Percentiles rank a stretch among this genome's conserved stretches.
phyloP scores from a whole-genome alignment of 2,888 invertebrate genomes.

The Sphaerophoria rueppellii region DNA sequence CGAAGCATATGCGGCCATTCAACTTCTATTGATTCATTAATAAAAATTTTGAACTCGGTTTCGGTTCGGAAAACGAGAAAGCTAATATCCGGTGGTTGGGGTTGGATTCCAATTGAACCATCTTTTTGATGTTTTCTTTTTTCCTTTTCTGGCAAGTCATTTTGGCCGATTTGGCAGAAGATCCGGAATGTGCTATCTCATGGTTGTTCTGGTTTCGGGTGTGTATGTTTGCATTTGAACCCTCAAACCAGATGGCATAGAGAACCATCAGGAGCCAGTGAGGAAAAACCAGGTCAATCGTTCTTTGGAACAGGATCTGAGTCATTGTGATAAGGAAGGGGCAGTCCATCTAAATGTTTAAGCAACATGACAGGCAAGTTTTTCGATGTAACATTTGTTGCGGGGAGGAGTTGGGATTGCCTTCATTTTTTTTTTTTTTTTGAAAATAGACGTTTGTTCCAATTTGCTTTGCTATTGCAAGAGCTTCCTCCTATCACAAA shows the following conservation, averaged over 20 bases:
- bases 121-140: too few species aligned
- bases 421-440: too few species aligned
- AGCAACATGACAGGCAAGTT: slow-evolving; percentile 47
- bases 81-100: slow-evolving; percentile 49
- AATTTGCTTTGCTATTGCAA: too few species aligned
- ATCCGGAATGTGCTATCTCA: slow-evolving; percentile 10
- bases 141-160: slow-evolving; percentile 18
- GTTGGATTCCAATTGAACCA: neutral
- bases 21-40: too few species aligned
- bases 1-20: too few species aligned
- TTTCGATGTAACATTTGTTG: slow-evolving; percentile 13
- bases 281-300: slow-evolving; percentile 48
- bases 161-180: slow-evolving; percentile 27
- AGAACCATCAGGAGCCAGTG: neutral
- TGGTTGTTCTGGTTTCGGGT: neutral
- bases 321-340: slow-evolving; percentile 38
- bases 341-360: slow-evolving; percentile 18
- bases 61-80: neutral
- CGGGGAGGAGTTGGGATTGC: too few species aligned
- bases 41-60: too few species aligned
- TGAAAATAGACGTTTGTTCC: too few species aligned
- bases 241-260: slow-evolving; percentile 6
- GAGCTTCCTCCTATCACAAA: too few species aligned
- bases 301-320: neutral
- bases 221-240: neutral